These are phyloP conservation scores for Drosophila phalerata DNA, from an alignment of 2,888 invertebrate genomes.

Conservation along the genomic window DNA sequence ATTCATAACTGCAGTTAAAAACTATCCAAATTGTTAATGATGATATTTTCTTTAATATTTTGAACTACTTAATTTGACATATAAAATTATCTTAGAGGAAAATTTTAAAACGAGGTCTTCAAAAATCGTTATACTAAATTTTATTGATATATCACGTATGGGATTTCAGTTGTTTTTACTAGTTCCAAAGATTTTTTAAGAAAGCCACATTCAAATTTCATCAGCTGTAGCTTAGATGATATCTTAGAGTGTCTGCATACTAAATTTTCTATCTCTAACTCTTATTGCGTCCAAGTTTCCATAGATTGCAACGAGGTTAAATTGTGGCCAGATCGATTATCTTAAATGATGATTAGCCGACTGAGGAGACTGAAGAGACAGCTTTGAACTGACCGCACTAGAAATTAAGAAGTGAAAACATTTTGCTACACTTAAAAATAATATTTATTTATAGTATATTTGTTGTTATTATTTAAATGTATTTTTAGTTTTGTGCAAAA, in stretches of 20 bases:
- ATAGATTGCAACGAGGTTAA: slow-evolving; percentile 19
- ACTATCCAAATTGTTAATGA: too few species aligned
- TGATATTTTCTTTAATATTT: too few species aligned
- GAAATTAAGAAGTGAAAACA: slow-evolving; percentile 48
- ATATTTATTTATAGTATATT: slow-evolving; percentile 18
- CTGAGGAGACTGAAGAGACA: neutral
- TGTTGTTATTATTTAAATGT: slow-evolving; percentile 15
- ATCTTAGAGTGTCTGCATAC: neutral
- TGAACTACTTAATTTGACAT: too few species aligned
- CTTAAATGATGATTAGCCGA: slow-evolving; percentile 18
- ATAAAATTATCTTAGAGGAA: too few species aligned
- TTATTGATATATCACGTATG: too few species aligned
- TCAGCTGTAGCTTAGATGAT: neutral
- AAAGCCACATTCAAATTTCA: too few species aligned
- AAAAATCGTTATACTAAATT: too few species aligned
- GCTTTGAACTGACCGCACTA: slow-evolving; percentile 20
- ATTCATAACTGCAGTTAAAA: too few species aligned
- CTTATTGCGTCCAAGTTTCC: slow-evolving; percentile 1
- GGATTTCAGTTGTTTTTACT: too few species aligned
- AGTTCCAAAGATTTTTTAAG: too few species aligned
- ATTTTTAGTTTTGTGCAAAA: slow-evolving; percentile 41
- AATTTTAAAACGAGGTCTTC: too few species aligned
- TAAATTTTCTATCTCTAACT: neutral
- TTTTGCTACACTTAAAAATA: slow-evolving; percentile 9
- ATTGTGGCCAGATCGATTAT: slow-evolving; percentile 23